phyloP scores from a whole-genome alignment of 2,797 vertebrate genomes.

The Phataginus tetradactyla region DNA sequence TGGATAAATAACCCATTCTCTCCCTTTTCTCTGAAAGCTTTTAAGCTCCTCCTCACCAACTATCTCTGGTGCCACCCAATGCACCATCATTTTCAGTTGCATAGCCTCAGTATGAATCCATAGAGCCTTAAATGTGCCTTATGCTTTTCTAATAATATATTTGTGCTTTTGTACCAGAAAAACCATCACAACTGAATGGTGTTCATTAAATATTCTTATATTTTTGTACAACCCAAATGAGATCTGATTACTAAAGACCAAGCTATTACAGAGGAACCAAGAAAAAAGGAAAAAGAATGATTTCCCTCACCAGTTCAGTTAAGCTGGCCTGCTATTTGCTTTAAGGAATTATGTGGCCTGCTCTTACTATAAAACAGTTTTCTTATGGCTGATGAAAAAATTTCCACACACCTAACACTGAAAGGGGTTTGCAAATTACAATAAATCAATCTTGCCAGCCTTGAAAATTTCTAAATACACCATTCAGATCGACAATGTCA shows the following conservation, averaged over 20 bases:
- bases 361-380: slow-evolving; percentile 18
- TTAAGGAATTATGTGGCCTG: background rate
- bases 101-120: background rate
- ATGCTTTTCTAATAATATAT: background rate
- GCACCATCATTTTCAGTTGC: background rate
- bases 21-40: background rate
- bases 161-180: background rate
- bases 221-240: slow-evolving; percentile 52
- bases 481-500: background rate
- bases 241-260: slow-evolving; percentile 60
- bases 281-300: slow-evolving; percentile 25
- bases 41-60: background rate
- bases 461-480: slow-evolving; percentile 29
- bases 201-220: slow-evolving; percentile 46
- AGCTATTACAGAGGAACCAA: slow-evolving; percentile 41
- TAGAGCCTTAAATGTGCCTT: background rate
- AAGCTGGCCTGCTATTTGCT: slow-evolving; percentile 49
- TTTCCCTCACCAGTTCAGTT: slow-evolving; percentile 20
- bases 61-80: background rate
- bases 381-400: background rate
- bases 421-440: background rate
- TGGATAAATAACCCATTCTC: background rate
- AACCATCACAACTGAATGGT: background rate
- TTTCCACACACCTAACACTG: slow-evolving; percentile 13
- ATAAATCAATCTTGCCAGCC: slow-evolving; percentile 17